A percentile compares a stretch with the other conserved stretches of the same genome.
Evolutionary conservation across 2,797 vertebrate species (phyloP).

Genomic region (Macrochelys suwanniensis): DNA sequence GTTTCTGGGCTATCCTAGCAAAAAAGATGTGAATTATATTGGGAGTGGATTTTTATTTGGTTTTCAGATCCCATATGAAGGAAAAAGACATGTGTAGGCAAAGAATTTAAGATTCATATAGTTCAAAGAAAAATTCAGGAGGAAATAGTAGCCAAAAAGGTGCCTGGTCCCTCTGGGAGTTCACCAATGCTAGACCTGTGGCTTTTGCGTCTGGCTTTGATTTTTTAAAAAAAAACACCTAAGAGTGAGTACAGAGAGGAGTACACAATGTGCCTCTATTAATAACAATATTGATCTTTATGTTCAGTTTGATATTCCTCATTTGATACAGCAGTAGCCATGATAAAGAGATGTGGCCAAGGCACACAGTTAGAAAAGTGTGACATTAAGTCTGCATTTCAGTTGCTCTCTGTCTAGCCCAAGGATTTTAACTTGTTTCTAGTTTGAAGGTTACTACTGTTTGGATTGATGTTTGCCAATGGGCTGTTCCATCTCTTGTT

Average conservation of each 20-base stretch:
- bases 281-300: constrained; percentile 61
- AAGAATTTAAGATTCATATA: background rate
- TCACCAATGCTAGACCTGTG: background rate
- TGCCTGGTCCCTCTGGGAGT: background rate
- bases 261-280: constrained; percentile 52
- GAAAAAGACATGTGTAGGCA: background rate
- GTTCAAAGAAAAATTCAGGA: background rate
- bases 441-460: constrained; percentile 47
- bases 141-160: background rate
- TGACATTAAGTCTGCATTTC: constrained; percentile 48
- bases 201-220: background rate
- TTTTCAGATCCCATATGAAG: background rate
- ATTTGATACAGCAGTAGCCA: constrained; percentile 49
- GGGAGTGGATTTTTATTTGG: background rate
- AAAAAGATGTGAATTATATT: background rate
- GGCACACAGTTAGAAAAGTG: constrained; percentile 59
- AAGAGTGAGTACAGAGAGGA: background rate
- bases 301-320: constrained; percentile 62
- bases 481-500: constrained; percentile 48
- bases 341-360: constrained; percentile 62
- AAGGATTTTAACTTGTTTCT: constrained; percentile 41
- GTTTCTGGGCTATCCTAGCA: background rate
- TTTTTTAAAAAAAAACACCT: background rate
- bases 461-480: constrained; percentile 54
- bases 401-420: background rate